A percentile compares a stretch with the other conserved stretches of the same genome.
Evolutionary conservation across 2,113 vertebrate species (phyloP).

Genomic region (Puffinus mauretanicus): DNA sequence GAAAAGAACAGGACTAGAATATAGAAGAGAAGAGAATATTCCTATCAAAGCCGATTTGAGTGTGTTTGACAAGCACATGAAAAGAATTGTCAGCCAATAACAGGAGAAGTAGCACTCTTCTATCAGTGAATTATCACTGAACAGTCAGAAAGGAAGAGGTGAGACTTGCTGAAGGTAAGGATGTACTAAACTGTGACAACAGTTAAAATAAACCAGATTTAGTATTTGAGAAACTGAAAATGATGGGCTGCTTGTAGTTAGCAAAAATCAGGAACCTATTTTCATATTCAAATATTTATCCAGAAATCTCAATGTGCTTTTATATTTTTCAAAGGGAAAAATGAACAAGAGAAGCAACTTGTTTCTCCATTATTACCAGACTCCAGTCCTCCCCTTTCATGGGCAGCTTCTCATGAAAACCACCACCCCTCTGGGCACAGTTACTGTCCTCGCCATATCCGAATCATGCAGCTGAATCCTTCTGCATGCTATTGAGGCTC

Average conservation of each 20-base stretch:
- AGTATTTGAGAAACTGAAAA: background rate
- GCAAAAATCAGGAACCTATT: background rate
- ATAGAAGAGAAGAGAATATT: background rate
- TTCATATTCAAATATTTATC: background rate
- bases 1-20: background rate
- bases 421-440: background rate
- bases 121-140: background rate
- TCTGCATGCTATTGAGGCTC: background rate
- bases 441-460: background rate
- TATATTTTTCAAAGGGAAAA: background rate
- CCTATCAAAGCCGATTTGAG: background rate
- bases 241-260: background rate
- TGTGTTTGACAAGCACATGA: background rate
- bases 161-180: background rate
- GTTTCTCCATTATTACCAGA: background rate
- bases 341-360: background rate
- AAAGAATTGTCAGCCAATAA: background rate
- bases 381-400: background rate
- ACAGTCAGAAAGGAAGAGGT: background rate
- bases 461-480: background rate
- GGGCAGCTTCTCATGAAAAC: background rate
- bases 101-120: background rate
- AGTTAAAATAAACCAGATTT: background rate
- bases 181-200: background rate
- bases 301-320: background rate